These are phyloP conservation scores for Camelus bactrianus DNA, from an alignment of 2,113 vertebrate species.

Conservation along the genomic window DNA sequence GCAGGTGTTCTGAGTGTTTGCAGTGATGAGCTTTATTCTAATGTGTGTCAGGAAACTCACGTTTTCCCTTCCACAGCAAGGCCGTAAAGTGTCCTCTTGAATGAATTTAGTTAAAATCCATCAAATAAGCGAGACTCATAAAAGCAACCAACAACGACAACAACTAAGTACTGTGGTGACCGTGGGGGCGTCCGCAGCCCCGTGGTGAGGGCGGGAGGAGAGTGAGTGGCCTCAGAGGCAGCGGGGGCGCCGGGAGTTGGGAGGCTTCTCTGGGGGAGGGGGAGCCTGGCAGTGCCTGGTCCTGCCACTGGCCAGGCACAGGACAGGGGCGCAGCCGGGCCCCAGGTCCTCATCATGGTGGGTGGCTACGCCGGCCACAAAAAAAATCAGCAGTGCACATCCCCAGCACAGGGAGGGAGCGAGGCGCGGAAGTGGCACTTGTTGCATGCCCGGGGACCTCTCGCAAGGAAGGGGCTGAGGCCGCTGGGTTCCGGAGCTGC, in stretches of 20 bases:
- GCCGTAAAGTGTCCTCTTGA: not conserved
- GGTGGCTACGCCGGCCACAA: not conserved
- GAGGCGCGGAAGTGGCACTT: not conserved
- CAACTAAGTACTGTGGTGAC: rapidly evolving
- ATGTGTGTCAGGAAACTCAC: not conserved
- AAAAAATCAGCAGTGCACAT: not conserved
- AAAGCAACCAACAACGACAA: not conserved
- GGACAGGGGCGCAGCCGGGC: not conserved
- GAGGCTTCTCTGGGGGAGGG: not conserved
- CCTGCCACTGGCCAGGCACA: not conserved
- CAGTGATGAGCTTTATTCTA: not conserved
- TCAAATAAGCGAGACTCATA: not conserved
- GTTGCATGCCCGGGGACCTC: not conserved
- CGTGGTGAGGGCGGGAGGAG: rapidly evolving
- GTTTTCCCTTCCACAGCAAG: not conserved
- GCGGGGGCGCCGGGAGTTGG: not conserved
- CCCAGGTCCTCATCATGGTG: not conserved
- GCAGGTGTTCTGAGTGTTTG: not conserved
- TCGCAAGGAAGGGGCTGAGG: too few relatives aligned
- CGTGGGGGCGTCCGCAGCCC: not conserved
- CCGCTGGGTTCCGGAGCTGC: not conserved
- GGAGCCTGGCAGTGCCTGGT: not conserved
- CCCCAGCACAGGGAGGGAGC: not conserved
- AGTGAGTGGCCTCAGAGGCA: too few relatives aligned
- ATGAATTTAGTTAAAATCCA: not conserved